Base-by-base conservation (phyloP, 2,888 invertebrate genomes). In the Campoplex nolae region DNA sequence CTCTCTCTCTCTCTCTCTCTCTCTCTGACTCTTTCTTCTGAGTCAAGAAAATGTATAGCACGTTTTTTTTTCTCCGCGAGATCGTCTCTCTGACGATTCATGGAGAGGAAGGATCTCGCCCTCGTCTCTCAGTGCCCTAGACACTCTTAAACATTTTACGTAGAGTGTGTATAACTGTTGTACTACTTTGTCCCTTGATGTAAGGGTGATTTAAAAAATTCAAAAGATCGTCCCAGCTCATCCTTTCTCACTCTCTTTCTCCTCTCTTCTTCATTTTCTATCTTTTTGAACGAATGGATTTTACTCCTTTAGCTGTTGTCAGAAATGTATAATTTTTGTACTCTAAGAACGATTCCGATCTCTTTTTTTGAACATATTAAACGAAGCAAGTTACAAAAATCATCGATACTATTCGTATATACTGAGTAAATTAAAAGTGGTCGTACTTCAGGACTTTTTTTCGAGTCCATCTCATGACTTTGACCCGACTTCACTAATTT, bases 171-270 rank as follows among this genome's bases (percentile, higher is more conserved):
- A 75, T 84, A 89, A 89, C 68, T 89, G 88, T 87, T 73, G 65
- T 80, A 83, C 68, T 80, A 83, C 68, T 74, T 83, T 88, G 88
- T 88, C 86, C 83, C 79, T 51, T 76, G 75, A 70, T 54, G 75
- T 35, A 6, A 76, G 77, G 71, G 67, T n/a, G 65, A 86, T 87
- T 86, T 91, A 88, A 91, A 91, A 90, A 89, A 91, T 91, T 91
- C 88, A 91, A 88, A 88, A 71, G 76, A 78, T 76, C 81, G 84
- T 84, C 68, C 75, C 75, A 78, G 74, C 86, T 82, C 87, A 28
- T 81, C 67, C 88, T 32, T 32, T 32, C 83, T 70, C 86, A 75
- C 42, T 42, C 42, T 42, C 42, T 42, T 6, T 9, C 42, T 42
- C 45, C 45, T 45, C 11, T 42, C 42, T 9, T 45, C 45, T 45